Evolutionary conservation across 2,888 invertebrate species (phyloP), one percentile per base, ranked within the genome.

Genomic region (Argyra leucocephala): DNA sequence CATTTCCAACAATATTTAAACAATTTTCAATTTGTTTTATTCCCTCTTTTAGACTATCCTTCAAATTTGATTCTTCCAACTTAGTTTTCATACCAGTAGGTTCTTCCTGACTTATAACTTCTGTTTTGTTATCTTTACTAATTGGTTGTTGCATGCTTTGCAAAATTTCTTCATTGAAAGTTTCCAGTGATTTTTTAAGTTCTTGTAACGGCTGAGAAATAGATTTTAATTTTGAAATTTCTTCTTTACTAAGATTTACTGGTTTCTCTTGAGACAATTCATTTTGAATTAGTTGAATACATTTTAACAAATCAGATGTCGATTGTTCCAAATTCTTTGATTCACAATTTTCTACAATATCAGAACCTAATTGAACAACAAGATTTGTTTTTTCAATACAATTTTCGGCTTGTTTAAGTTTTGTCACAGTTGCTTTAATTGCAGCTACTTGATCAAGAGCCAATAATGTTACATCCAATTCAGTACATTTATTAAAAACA

Each of bases 71-170:
- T 10, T 67, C 10, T 67, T 59, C 21, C 67, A 36, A 26, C 64
- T 64, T 23, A 1, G 84, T 84, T 76, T 84, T 83, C 22, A 86
- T 79, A 4, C 81, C 83, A 0, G 86, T 84, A 68, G 85, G 77
- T 70, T 85, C 84, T 31, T 83, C 83, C 64, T 84, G 79, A 9
- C 84, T 83, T 5, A 85, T 84, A 72, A 85, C 77, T 59, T 85
- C 84, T 37, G 81, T 81, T 6, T 76, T 73, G 10, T 76, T 80
- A 73, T 86, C 85, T 57, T n/a, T n/a, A n/a, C n/a, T n/a, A n/a
- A 85, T 60, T 0, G 71, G 68, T 57, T 77, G 73, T 18, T 9
- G 48, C 5, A 48, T 48, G 5, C 15, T n/a, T 48, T 48, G 15
- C 5, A 48, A n/a, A 48, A 48, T 48, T 48, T 73, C 71, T 64